Conservation (phyloP, 1,140 invertebrate species). For the Sarcophaga peregrina region DNA sequence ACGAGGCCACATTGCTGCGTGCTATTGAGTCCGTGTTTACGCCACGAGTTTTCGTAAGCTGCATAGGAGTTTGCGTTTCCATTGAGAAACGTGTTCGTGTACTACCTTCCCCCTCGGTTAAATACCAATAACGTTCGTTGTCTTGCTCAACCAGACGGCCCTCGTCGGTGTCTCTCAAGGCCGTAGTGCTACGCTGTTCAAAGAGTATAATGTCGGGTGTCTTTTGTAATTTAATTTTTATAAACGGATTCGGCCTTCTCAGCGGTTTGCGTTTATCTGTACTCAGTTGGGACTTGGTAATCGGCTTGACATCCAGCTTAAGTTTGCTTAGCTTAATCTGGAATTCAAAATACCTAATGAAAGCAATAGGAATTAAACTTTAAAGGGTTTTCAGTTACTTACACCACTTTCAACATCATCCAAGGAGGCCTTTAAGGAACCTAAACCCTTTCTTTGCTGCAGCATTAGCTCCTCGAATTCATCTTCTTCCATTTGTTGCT, state of each 20-base stretch:
- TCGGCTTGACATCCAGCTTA: constrained; percentile 6
- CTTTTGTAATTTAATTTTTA: constrained; percentile 74
- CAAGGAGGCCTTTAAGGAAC: constrained; percentile 58
- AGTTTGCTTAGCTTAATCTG: constrained; percentile 24
- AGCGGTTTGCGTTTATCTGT: background rate
- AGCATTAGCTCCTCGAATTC: background rate
- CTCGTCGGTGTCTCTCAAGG: constrained; percentile 70
- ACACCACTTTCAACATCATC: constrained; percentile 60
- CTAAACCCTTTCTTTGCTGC: constrained; percentile 9
- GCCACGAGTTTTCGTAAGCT: constrained; percentile 71
- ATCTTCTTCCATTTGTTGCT: background rate
- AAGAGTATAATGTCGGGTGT: constrained; percentile 75
- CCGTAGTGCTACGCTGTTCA: constrained; percentile 73
- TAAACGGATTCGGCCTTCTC: constrained; percentile 50
- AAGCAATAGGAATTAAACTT: background rate
- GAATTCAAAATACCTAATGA: background rate
- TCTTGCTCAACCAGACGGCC: constrained; percentile 70
- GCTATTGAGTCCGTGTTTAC: constrained; percentile 70
- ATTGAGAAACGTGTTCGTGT: constrained; percentile 72
- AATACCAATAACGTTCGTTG: constrained; percentile 74
- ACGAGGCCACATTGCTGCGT: constrained; percentile 70
- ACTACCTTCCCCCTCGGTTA: constrained; percentile 73
- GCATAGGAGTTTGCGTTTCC: constrained; percentile 75
- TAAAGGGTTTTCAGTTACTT: constrained; percentile 34
- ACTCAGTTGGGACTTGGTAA: background rate